A percentile compares a stretch with the other conserved stretches of the same genome.
Evolutionary conservation across 2,888 invertebrate species (phyloP).

Genomic region (Andrena flavipes): DNA sequence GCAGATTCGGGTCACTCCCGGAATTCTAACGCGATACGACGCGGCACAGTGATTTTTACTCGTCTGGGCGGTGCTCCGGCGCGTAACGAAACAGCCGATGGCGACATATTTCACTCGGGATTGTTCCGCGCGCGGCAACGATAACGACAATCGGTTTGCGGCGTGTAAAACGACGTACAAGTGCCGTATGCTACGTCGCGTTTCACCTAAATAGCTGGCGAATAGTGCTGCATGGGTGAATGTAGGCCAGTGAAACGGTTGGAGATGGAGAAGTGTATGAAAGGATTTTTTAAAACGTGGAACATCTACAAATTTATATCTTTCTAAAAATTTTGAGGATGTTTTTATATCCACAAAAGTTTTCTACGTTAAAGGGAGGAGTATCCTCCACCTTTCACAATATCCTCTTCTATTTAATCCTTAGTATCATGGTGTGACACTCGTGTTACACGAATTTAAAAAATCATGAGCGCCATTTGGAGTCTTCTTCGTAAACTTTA

Average conservation of each 20-base stretch:
- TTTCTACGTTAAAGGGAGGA: too few species aligned
- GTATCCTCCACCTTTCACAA: too few species aligned
- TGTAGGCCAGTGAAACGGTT: neutral
- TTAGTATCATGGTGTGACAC: too few species aligned
- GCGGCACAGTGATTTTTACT: slow-evolving; percentile 19
- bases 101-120: slow-evolving; percentile 47
- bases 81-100: slow-evolving; percentile 24
- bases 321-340: too few species aligned
- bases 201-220: neutral
- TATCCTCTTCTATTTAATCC: too few species aligned
- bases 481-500: too few species aligned
- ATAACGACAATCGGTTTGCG: slow-evolving; percentile 38
- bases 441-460: too few species aligned
- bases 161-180: slow-evolving; percentile 16
- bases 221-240: neutral
- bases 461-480: too few species aligned
- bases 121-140: slow-evolving; percentile 24
- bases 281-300: too few species aligned
- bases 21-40: slow-evolving; percentile 15
- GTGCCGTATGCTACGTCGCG: neutral
- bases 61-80: neutral
- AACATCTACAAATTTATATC: too few species aligned
- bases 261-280: too few species aligned
- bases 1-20: neutral
- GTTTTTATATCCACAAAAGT: too few species aligned